Base-by-base conservation (phyloP, 2,113 vertebrate species). In the Anas platyrhynchos region DNA sequence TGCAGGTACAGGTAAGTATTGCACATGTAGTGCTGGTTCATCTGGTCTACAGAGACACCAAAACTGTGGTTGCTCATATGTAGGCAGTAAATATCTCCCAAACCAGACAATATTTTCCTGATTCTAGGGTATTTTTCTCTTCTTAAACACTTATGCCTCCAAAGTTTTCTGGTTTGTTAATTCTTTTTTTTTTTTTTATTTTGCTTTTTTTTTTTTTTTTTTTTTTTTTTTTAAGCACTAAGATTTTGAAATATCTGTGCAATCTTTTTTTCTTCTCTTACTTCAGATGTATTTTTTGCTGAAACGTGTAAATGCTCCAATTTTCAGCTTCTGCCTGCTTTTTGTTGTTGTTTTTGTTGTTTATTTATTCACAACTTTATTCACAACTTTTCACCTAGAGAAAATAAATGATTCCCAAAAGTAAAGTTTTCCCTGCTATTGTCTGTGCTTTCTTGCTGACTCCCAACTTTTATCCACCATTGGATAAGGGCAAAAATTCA, bases 401-500 rank as follows among this genome's bases (percentile, higher is more conserved):
- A 88, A 52, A 88, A 62, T 54, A 65, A 2, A 11, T 6, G 43
- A 17, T 81, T 93, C 13, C 48, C 31, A 84, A 88, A 46, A 52
- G 1, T 0, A 56, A 34, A 83, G 41, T 4, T 71, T 83, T 93
- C 46, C 26, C 41, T 81, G 41, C 56, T 81, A 61, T 63, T 94
- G 63, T 13, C 46, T 76, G 9, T 52, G 25, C 26, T 86, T 82
- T 81, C 77, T 93, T 83, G 32, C 71, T 78, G 50, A 52, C 38
- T 83, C 38, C 43, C 86, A 63, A 13, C 46, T 63, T 89, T 90
- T 79, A 81, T 90, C n/a, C 11, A 48, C 32, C 15, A 4, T 44
- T 93, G 56, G 48, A 71, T 86, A 84, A 91, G 43, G 65, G 76
- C 55, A 59, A 90, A 88, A 86, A 86, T 25, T 84, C 77, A 94